Base-by-base conservation (phyloP, 2,888 invertebrate genomes). In the Gandaritis pyraliata region DNA sequence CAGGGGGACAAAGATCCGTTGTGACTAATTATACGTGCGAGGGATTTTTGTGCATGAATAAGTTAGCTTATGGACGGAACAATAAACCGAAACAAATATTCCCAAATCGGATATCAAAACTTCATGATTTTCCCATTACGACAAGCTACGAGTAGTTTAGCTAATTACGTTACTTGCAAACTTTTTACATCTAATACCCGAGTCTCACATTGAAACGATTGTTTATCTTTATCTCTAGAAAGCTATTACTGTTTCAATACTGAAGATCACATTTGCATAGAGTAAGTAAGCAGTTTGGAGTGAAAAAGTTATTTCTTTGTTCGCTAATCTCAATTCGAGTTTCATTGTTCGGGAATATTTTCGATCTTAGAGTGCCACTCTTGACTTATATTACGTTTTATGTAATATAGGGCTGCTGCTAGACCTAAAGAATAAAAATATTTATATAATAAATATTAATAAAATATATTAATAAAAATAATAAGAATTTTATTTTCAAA, bases 301-400 rank as follows among this genome's bases (percentile, higher is more conserved):
- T 68, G 66, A 59, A 62, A 66, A 72, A 68, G 51, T 65, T 69
- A 56, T 65, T 66, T 62, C 60, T 61, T 66, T 70, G 67, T 68
- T 69, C 57, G 62, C 62, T 68, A 66, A 70, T 66, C 65, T 66
- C 45, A 66, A 58, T 64, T 61, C 46, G 58, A 53, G 52, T 52
- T 53, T 49, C 43, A 50, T 64, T 60, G 56, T 64, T 63, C 49
- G 41, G 15, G 50, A 51, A 55, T 51, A 51, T 58, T 48, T 43
- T 58, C 39, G 43, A 45, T 48, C 13, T 53, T 50, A 53, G 15
- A 33, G 15, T 43, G 16, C 53, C 45, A 23, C 48, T 53, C 47
- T 6, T 49, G 33, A 54, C 23, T 53, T 64, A 30, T 33, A n/a
- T n/a, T n/a, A n/a, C n/a, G 4, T 49, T 53, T 53, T 53, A 50